phyloP scores from a whole-genome alignment of 2,888 invertebrate genomes.

The Cylloceria caligata region DNA sequence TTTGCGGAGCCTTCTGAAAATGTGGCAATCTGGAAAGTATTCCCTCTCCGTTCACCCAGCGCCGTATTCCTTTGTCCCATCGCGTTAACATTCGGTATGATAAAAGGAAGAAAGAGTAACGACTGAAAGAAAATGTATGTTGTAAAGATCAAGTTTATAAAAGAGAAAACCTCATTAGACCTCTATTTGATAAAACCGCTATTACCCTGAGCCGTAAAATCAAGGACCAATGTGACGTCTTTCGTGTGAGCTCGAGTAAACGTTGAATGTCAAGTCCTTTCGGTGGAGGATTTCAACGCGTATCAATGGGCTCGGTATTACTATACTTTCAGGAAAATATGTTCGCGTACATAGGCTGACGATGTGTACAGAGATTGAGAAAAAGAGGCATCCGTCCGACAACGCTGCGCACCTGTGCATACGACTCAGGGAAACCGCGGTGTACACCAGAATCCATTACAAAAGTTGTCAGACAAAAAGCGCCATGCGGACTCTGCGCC shows the following conservation, averaged over 20 bases:
- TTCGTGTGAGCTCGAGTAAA: not conserved
- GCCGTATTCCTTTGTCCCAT: not conserved
- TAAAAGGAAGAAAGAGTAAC: not conserved
- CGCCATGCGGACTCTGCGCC: slow-evolving; percentile 12
- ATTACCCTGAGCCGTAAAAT: slow-evolving; percentile 33
- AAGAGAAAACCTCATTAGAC: slow-evolving; percentile 47
- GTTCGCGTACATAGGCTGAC: not conserved
- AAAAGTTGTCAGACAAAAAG: slow-evolving; percentile 56
- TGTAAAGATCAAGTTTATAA: not conserved
- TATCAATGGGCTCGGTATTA: not conserved
- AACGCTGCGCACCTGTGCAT: slow-evolving; percentile 40
- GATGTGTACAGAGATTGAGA: slow-evolving; percentile 7
- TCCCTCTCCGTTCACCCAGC: not conserved
- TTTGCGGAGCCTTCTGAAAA: not conserved
- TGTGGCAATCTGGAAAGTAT: not conserved
- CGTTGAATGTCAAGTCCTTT: slow-evolving; percentile 13
- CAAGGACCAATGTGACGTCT: slow-evolving; percentile 53
- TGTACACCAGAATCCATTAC: slow-evolving; percentile 51
- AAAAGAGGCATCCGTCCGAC: slow-evolving; percentile 7
- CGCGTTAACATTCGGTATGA: not conserved
- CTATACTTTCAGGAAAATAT: slow-evolving; percentile 6
- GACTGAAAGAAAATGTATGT: not conserved
- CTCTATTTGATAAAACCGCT: slow-evolving; percentile 3
- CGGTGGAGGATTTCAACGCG: slow-evolving; percentile 17
- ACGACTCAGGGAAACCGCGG: slow-evolving; percentile 13